These are phyloP conservation scores for Passer montanus DNA, from an alignment of 2,113 vertebrate species.

Conservation along the genomic window DNA sequence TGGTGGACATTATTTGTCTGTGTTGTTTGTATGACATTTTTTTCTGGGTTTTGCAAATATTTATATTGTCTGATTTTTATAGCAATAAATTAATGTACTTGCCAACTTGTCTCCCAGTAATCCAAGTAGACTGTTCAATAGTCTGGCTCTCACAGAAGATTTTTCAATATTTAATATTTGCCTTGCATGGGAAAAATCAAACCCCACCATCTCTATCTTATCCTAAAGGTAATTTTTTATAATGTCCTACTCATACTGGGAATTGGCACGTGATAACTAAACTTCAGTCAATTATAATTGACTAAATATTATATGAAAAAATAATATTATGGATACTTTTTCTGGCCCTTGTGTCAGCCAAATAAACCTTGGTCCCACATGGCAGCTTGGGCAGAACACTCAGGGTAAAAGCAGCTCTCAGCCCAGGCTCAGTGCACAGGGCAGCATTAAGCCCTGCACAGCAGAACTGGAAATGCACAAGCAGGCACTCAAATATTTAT, in stretches of 20 bases:
- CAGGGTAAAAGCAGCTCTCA: neutral
- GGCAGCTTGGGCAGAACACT: neutral
- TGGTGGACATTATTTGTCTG: neutral
- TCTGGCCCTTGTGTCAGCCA: neutral
- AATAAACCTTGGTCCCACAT: neutral
- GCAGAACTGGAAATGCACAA: neutral
- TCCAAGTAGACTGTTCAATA: neutral
- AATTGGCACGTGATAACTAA: neutral
- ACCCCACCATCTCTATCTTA: neutral
- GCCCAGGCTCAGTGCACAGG: neutral
- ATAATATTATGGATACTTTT: neutral
- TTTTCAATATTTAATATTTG: neutral
- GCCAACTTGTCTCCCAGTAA: neutral
- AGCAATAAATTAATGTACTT: slow-evolving; percentile 22
- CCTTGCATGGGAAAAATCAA: neutral
- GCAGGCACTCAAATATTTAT: neutral
- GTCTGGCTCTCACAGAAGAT: neutral
- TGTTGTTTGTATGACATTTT: neutral
- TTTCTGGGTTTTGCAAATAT: slow-evolving; percentile 23
- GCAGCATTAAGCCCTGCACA: neutral
- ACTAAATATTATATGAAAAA: neutral
- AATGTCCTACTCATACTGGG: neutral
- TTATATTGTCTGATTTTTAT: neutral
- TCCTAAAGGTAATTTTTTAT: neutral
- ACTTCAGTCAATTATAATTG: neutral